A percentile compares a stretch with the other conserved stretches of the same genome.
phyloP scores from a whole-genome alignment of 1,140 invertebrate genomes.

The Agraylea sexmaculata region DNA sequence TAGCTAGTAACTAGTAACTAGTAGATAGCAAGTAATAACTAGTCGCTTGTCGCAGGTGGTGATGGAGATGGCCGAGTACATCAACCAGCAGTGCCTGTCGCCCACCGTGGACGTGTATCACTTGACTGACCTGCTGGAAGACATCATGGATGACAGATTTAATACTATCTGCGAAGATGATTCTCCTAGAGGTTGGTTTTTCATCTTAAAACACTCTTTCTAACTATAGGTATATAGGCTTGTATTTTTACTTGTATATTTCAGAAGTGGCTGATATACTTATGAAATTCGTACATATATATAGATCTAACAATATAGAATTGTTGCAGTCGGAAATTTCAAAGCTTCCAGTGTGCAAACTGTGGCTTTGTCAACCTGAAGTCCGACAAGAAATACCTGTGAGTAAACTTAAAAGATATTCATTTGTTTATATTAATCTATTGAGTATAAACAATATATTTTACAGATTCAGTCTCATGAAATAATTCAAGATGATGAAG shows the following conservation, averaged over 20 bases:
- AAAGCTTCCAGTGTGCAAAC: slow-evolving; percentile 28
- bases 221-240: slow-evolving; percentile 2
- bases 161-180: slow-evolving; percentile 44
- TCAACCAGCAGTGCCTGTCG: slow-evolving; percentile 35
- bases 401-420: slow-evolving; percentile 22
- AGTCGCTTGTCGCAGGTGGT: slow-evolving; percentile 26
- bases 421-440: slow-evolving; percentile 21
- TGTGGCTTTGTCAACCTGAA: slow-evolving; percentile 28
- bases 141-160: slow-evolving; percentile 45
- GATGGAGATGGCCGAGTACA: slow-evolving; percentile 37
- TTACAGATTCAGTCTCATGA: slow-evolving; percentile 19
- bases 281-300: slow-evolving; percentile 31
- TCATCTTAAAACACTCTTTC: not conserved
- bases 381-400: slow-evolving; percentile 14
- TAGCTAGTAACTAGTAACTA: not conserved
- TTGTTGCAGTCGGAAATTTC: slow-evolving; percentile 29
- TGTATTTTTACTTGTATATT: slow-evolving; percentile 18
- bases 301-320: slow-evolving; percentile 29
- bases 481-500: slow-evolving; percentile 26
- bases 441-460: slow-evolving; percentile 1
- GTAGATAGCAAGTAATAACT: not conserved
- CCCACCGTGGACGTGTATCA: slow-evolving; percentile 34
- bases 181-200: slow-evolving; percentile 31
- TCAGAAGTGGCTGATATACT: slow-evolving; percentile 37
- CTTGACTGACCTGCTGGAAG: slow-evolving; percentile 38